Evolutionary conservation across 1,140 invertebrate species (phyloP), one percentile per base, ranked within the genome.

Genomic region (Venturia canescens): DNA sequence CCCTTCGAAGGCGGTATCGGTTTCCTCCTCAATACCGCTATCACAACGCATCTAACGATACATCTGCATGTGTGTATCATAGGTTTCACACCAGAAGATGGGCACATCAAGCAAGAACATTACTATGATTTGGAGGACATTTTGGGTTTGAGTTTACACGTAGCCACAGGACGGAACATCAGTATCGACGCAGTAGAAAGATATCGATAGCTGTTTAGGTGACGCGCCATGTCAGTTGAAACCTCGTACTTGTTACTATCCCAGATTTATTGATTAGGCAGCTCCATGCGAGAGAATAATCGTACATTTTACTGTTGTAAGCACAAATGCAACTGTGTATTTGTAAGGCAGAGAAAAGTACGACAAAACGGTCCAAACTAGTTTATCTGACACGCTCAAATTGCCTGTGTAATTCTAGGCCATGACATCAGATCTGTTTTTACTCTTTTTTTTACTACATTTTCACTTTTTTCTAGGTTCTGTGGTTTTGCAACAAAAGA

Each of bases 21-120:
- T 76, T 76, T 34, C 53, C 50, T 76, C 53, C 72, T 76, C 29
- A 29, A 48, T 34, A 60, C 44, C 48, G 57, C 29, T 21, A n/a
- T 48, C 6, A 50, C 13, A n/a, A 1, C 21, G 11, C 27, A 21
- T 15, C 71, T 74, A 74, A 74, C 21, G 71, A 74, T 48, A 13
- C 48, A 74, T 48, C 50, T 53, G n/a, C 7, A 53, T 53, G 50
- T 53, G 50, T 21, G n/a, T 53, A 53, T 53, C 11, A n/a, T 53
- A 9, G 50, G 50, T 21, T 53, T n/a, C 50, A 18, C 7, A 53
- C 2, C 50, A 53, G n/a, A 11, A 13, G n/a, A n/a, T n/a, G 31
- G 31, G 31, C 3, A 34, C 31, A 34, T 7, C 31, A 34, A 34
- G 31, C 31, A 34, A 34, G 3, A 34, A 34, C 3, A 34, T 34